phyloP scores from a whole-genome alignment of 2,113 vertebrate species.

The Petaurus breviceps region DNA sequence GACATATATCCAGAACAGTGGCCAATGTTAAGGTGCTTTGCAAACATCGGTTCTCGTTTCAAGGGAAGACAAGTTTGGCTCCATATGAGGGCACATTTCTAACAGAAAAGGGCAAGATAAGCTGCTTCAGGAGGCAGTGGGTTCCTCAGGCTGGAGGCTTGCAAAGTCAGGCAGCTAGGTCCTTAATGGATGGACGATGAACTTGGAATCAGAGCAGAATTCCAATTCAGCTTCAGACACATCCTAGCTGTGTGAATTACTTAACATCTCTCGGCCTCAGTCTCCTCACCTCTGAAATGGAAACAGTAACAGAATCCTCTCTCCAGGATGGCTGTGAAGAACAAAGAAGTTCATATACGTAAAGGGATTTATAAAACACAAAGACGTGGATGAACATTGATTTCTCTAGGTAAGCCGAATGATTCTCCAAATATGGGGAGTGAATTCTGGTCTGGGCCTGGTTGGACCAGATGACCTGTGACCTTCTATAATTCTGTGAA shows the following conservation, averaged over 20 bases:
- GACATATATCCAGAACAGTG: neutral
- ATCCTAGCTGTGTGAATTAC: neutral
- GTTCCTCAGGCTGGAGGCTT: neutral
- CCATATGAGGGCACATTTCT: neutral
- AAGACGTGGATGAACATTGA: too few relatives aligned
- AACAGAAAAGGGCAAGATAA: neutral
- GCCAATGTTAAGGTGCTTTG: neutral
- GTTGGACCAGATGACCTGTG: too few relatives aligned
- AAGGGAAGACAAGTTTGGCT: neutral
- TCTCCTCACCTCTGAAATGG: neutral
- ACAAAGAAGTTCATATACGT: neutral
- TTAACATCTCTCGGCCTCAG: neutral
- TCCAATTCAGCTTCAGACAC: neutral
- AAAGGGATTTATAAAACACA: neutral
- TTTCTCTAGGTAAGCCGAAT: too few relatives aligned
- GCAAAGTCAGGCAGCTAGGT: neutral
- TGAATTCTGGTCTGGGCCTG: too few relatives aligned
- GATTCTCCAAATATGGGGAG: too few relatives aligned
- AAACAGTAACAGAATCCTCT: neutral
- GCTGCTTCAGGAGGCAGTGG: neutral
- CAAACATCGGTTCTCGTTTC: neutral
- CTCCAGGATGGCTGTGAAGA: neutral
- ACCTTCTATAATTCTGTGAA: too few relatives aligned
- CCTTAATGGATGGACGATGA: neutral
- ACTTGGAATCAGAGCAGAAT: neutral